A percentile compares a stretch with the other conserved stretches of the same genome.
Evolutionary conservation across 30 jellyfish, hydroid and myxozoan species (phyloP).

Genomic region (Turritopsis rubra): DNA sequence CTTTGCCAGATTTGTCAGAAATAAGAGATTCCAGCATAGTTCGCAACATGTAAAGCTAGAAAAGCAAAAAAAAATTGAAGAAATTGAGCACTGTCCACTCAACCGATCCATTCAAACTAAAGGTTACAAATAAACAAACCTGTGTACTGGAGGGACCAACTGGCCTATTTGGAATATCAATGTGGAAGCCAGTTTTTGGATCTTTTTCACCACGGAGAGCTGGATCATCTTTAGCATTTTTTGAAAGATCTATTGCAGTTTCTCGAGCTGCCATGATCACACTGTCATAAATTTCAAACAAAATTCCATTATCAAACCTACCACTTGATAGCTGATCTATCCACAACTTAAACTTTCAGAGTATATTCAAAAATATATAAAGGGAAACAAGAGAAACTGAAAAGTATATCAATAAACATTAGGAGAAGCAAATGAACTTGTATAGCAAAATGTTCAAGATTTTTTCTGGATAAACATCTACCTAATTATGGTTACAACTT

Average conservation of each 20-base stretch:
- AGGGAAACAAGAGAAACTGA: too few species aligned
- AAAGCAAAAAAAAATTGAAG: background rate
- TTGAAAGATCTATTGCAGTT: constrained; percentile 75
- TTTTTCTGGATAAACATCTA: too few species aligned
- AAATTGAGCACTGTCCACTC: background rate
- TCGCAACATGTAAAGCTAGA: constrained; percentile 88
- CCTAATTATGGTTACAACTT: too few species aligned
- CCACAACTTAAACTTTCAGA: background rate
- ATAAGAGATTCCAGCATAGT: constrained; percentile 91
- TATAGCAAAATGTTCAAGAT: too few species aligned
- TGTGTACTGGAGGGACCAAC: constrained; percentile 98
- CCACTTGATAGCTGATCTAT: background rate
- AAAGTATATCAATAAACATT: too few species aligned
- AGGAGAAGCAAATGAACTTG: too few species aligned
- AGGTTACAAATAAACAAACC: constrained; percentile 31
- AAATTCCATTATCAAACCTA: background rate
- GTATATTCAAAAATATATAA: background rate
- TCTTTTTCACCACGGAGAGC: constrained; percentile 82
- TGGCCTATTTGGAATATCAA: constrained; percentile 74
- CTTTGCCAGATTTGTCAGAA: constrained; percentile 93
- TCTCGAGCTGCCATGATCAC: constrained; percentile 75
- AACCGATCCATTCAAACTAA: background rate
- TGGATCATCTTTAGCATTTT: constrained; percentile 44
- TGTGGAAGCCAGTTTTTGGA: constrained; percentile 62
- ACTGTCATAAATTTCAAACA: constrained; percentile 25